Conservation (phyloP, 2,113 vertebrate species). For the Silurus meridionalis region DNA sequence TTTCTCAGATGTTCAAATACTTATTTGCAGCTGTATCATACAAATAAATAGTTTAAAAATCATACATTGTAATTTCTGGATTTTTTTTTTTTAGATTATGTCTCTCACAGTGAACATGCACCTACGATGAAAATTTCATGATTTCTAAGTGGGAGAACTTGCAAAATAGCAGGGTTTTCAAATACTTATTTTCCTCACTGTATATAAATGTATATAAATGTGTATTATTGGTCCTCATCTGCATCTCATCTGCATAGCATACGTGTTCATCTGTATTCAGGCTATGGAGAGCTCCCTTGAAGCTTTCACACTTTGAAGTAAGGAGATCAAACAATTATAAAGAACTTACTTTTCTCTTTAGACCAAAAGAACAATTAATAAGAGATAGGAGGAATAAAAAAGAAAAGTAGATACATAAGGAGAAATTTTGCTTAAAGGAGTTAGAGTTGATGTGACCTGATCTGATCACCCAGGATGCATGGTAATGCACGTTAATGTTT, state of each 20-base stretch:
- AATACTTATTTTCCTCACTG: too few species aligned
- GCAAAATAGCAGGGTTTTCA: too few species aligned
- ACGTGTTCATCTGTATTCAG: not conserved
- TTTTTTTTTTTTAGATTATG: too few species aligned
- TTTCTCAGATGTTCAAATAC: too few species aligned
- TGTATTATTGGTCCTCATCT: not conserved
- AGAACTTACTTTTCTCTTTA: not conserved
- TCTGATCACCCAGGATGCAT: not conserved
- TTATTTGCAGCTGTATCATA: too few species aligned
- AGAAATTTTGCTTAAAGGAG: not conserved
- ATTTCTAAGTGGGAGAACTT: too few species aligned
- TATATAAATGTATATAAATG: too few species aligned
- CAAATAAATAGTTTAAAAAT: too few species aligned
- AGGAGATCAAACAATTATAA: not conserved
- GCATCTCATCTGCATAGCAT: not conserved
- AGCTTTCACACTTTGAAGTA: not conserved
- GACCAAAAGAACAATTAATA: conserved; percentile 33
- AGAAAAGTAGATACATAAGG: not conserved
- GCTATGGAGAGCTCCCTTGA: not conserved
- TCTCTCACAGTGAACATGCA: too few species aligned
- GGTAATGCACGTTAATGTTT: not conserved
- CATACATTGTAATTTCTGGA: too few species aligned
- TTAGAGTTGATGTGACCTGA: not conserved
- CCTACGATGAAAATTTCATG: too few species aligned
- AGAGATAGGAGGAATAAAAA: conserved; percentile 47